Percentiles rank a stretch among this genome's conserved stretches.
These are phyloP conservation scores for Mustelus asterias DNA, from an alignment of 2,113 vertebrate species.

Conservation along the genomic window DNA sequence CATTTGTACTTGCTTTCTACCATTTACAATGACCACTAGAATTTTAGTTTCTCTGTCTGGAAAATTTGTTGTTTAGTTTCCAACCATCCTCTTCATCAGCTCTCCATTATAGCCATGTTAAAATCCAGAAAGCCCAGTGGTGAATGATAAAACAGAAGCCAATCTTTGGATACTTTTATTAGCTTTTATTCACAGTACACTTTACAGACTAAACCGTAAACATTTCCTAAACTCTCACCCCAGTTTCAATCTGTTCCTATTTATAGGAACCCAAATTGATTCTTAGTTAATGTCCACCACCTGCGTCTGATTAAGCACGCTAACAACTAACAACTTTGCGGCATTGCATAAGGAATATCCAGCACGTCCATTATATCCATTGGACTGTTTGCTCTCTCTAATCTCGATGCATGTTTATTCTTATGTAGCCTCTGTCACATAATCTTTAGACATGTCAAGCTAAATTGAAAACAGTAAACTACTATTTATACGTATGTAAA, in stretches of 20 bases:
- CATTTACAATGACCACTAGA: not conserved
- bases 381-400: too few relatives aligned
- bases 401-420: not conserved
- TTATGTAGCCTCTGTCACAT: not conserved
- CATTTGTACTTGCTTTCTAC: not conserved
- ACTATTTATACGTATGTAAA: too few relatives aligned
- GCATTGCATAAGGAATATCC: not conserved
- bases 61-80: not conserved
- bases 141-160: not conserved
- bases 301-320: not conserved
- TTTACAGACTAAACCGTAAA: not conserved
- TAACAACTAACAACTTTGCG: not conserved
- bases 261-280: not conserved
- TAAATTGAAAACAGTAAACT: not conserved
- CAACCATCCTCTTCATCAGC: not conserved
- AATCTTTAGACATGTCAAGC: not conserved
- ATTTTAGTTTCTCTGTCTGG: not conserved
- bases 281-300: not conserved
- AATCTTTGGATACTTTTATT: not conserved
- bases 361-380: not conserved
- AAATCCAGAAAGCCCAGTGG: not conserved
- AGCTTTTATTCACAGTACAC: not conserved
- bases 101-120: not conserved
- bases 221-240: not conserved
- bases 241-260: not conserved